Conservation (phyloP, 2,113 vertebrate genomes). For the Circaetus cinerascens region DNA sequence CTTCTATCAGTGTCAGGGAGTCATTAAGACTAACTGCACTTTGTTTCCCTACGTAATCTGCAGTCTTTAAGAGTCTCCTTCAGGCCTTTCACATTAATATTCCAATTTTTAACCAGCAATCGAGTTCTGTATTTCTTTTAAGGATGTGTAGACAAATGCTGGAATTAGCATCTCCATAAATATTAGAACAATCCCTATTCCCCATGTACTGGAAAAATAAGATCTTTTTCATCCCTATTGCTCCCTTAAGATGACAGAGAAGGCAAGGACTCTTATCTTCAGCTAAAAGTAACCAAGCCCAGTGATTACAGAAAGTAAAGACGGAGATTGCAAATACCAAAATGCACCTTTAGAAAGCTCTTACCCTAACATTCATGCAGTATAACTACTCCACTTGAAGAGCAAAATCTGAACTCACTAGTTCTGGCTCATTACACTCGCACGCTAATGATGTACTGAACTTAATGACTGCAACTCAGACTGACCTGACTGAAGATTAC, state of each 20-base stretch:
- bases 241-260: not conserved
- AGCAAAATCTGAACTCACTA: not conserved
- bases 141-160: not conserved
- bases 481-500: not conserved
- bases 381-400: not conserved
- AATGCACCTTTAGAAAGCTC: not conserved
- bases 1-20: not conserved
- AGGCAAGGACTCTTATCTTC: not conserved
- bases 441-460: not conserved
- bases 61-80: not conserved
- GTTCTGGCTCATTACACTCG: not conserved
- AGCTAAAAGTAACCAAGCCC: not conserved
- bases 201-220: not conserved
- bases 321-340: not conserved
- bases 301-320: not conserved
- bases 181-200: not conserved
- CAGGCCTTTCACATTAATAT: not conserved
- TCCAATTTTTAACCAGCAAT: not conserved
- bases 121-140: not conserved
- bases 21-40: not conserved
- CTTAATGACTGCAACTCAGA: not conserved
- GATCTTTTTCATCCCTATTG: not conserved
- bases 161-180: not conserved
- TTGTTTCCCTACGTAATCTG: not conserved
- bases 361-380: not conserved